These are phyloP conservation scores for Cephus spinipes DNA, from an alignment of 2,888 invertebrate species.

Conservation along the genomic window DNA sequence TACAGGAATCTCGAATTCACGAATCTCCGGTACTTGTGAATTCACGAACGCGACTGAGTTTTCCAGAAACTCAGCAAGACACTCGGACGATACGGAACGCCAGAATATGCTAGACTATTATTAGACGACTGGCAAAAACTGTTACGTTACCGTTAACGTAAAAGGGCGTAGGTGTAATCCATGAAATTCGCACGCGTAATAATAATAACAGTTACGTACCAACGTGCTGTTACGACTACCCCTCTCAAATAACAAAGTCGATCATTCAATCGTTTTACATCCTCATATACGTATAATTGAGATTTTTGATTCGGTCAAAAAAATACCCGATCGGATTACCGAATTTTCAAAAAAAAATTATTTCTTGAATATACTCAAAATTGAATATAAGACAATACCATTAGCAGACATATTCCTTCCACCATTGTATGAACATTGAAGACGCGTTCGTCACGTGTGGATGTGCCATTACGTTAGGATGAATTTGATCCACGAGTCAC, in stretches of 20 bases:
- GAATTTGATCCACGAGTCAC: slow-evolving; percentile 4
- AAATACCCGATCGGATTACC: background rate
- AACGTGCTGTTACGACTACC: background rate
- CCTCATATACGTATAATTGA: too few species aligned
- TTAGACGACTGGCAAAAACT: slow-evolving; percentile 52
- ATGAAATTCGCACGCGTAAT: background rate
- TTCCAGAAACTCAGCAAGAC: slow-evolving; percentile 40
- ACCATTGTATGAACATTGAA: background rate
- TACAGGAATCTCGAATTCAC: background rate
- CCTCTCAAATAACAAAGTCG: background rate
- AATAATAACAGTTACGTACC: background rate
- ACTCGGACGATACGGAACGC: slow-evolving; percentile 44
- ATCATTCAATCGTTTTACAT: background rate
- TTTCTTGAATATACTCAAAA: background rate
- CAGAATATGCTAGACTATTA: slow-evolving; percentile 48
- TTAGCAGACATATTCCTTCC: background rate
- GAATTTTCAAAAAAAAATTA: background rate
- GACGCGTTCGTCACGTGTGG: background rate
- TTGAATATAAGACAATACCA: background rate
- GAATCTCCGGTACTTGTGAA: background rate
- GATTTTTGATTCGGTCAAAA: background rate
- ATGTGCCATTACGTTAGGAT: background rate
- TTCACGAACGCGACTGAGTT: slow-evolving; percentile 24
- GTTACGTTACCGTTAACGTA: background rate
- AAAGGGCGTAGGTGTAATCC: slow-evolving; percentile 19